These are phyloP conservation scores for Artemia sinica DNA, from an alignment of 2,888 invertebrate species.

Conservation along the genomic window DNA sequence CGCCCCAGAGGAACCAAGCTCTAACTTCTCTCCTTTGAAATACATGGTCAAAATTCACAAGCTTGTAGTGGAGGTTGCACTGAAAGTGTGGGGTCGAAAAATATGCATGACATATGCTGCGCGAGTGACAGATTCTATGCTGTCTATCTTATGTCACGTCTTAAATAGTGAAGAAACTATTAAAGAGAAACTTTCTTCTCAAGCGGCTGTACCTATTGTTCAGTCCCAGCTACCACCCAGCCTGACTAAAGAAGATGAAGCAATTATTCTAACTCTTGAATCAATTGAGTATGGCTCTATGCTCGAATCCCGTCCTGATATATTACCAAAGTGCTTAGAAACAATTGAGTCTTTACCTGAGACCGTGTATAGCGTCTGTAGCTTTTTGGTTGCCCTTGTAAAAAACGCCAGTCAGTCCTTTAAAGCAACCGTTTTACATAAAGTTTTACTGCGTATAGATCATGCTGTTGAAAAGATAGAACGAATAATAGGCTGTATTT, in stretches of 20 bases:
- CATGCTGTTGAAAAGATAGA: background rate
- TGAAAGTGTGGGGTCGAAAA: slow-evolving; percentile 44
- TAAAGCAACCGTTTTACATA: background rate
- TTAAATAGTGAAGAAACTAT: slow-evolving; percentile 53
- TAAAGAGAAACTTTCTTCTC: slow-evolving; percentile 31
- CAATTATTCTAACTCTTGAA: too few species aligned
- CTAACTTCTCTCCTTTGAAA: too few species aligned
- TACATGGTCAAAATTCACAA: slow-evolving; percentile 46
- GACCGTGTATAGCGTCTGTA: slow-evolving; percentile 37
- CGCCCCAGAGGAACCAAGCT: slow-evolving; percentile 33
- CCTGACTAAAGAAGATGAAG: too few species aligned
- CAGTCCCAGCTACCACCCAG: too few species aligned
- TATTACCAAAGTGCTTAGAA: too few species aligned
- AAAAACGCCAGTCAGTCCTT: background rate
- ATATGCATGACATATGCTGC: too few species aligned
- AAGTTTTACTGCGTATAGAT: background rate
- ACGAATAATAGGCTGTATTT: background rate
- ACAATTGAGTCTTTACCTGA: too few species aligned
- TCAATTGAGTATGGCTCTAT: too few species aligned
- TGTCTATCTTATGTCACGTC: too few species aligned
- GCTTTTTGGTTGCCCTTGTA: too few species aligned
- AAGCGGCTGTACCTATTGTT: slow-evolving; percentile 19
- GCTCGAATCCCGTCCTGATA: too few species aligned
- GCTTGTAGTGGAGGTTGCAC: slow-evolving; percentile 53
- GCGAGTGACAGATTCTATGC: slow-evolving; percentile 60